These are phyloP conservation scores for Reticulitermes speratus DNA, from an alignment of 1,140 invertebrate species.

Conservation along the genomic window DNA sequence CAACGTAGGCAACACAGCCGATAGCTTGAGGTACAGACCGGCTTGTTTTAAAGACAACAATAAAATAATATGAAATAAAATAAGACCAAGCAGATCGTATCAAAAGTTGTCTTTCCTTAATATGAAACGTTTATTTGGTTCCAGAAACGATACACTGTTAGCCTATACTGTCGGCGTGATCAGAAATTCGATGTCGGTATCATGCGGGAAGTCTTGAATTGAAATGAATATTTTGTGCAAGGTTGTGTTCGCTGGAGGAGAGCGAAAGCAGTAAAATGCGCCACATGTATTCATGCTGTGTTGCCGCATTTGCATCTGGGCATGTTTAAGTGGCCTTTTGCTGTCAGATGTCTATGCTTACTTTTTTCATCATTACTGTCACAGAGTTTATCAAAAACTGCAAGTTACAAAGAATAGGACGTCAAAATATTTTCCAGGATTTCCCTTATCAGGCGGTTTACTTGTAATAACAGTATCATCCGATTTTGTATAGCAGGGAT, in stretches of 20 bases:
- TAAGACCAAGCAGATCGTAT: neutral
- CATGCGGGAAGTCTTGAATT: neutral
- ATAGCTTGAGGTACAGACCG: neutral
- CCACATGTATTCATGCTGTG: neutral
- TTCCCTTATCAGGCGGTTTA: too few species aligned
- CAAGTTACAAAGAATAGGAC: neutral
- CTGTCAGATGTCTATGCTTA: neutral
- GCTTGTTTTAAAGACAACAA: neutral
- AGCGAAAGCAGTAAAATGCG: neutral
- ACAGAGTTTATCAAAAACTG: neutral
- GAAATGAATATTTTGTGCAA: conserved; percentile 14
- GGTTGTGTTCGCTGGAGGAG: neutral
- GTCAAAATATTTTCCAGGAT: neutral
- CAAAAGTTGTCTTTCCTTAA: neutral
- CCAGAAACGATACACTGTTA: neutral
- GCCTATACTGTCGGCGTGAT: neutral
- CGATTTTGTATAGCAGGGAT: too few species aligned
- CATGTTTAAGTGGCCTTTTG: conserved; percentile 2
- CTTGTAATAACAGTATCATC: too few species aligned
- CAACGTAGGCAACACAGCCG: neutral
- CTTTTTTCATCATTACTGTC: neutral
- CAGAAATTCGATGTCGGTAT: neutral
- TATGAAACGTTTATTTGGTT: conserved; percentile 5
- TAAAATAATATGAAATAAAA: neutral
- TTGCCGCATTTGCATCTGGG: neutral